These are phyloP conservation scores for Linepithema humile DNA, from an alignment of 1,140 invertebrate species.

Conservation along the genomic window DNA sequence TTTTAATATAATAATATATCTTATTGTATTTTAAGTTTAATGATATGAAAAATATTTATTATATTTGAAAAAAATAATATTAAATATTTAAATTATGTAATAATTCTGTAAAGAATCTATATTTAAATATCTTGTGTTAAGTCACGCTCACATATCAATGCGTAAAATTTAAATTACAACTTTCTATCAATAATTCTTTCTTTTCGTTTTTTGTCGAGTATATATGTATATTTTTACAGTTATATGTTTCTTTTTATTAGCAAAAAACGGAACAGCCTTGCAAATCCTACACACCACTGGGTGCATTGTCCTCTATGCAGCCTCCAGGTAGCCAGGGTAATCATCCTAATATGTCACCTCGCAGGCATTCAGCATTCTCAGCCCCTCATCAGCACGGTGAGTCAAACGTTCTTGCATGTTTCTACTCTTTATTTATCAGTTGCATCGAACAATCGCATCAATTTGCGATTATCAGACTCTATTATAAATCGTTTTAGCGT, in stretches of 20 bases:
- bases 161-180: neutral
- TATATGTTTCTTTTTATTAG: constrained; percentile 13
- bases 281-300: constrained; percentile 91
- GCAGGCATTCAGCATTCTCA: constrained; percentile 83
- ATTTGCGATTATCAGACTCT: constrained; percentile 1
- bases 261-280: constrained; percentile 83
- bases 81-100: too few species aligned
- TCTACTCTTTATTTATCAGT: constrained; percentile 28
- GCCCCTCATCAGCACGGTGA: constrained; percentile 84
- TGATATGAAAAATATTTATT: too few species aligned
- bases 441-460: neutral
- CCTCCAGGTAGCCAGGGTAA: constrained; percentile 87
- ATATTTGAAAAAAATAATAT: too few species aligned
- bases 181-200: neutral
- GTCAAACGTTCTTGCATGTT: constrained; percentile 59
- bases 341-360: constrained; percentile 83
- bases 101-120: too few species aligned
- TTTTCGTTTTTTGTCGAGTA: neutral
- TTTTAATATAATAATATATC: neutral
- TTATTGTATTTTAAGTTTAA: too few species aligned
- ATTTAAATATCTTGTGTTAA: too few species aligned
- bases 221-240: neutral
- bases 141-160: too few species aligned
- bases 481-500: neutral
- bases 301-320: constrained; percentile 94